Evolutionary conservation across 2,888 invertebrate species (phyloP).

Genomic region (Mimumesa dahlbomi): DNA sequence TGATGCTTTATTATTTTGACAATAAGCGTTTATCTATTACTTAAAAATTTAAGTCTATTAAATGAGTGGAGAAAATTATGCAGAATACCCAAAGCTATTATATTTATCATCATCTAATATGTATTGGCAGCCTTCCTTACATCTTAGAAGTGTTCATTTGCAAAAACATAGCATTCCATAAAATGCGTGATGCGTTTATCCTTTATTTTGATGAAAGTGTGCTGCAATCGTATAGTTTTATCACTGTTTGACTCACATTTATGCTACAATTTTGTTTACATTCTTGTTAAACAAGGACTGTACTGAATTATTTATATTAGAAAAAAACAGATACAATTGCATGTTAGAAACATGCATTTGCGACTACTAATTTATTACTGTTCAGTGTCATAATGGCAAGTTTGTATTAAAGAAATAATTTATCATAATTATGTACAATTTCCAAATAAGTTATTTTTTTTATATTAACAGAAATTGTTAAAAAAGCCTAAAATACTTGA

Average conservation of each 20-base stretch:
- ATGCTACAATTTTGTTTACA: neutral
- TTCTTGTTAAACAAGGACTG: conserved; percentile 1
- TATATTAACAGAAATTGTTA: too few relatives aligned
- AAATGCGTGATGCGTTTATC: conserved; percentile 1
- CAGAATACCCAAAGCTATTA: neutral
- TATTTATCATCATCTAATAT: neutral
- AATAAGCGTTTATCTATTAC: neutral
- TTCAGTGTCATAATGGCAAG: conserved; percentile 21
- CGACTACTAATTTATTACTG: conserved; percentile 8
- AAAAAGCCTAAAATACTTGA: conserved; percentile 40
- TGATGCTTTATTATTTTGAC: conserved; percentile 4
- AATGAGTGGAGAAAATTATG: neutral
- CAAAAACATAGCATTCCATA: conserved; percentile 18
- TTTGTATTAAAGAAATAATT: conserved; percentile 30
- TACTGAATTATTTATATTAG: conserved; percentile 8
- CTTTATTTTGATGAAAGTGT: too few relatives aligned
- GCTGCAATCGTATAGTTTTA: conserved; percentile 15
- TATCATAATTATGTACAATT: conserved; percentile 21
- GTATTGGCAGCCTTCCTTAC: conserved; percentile 10
- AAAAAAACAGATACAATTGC: neutral
- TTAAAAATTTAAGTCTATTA: conserved; percentile 17
- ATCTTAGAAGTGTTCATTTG: conserved; percentile 16
- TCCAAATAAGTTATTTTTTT: too few relatives aligned
- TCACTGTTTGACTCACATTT: neutral
- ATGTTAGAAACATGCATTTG: conserved; percentile 6